Evolutionary conservation across 2,888 invertebrate species (phyloP).

Genomic region (Troglohyphantes excavatus): DNA sequence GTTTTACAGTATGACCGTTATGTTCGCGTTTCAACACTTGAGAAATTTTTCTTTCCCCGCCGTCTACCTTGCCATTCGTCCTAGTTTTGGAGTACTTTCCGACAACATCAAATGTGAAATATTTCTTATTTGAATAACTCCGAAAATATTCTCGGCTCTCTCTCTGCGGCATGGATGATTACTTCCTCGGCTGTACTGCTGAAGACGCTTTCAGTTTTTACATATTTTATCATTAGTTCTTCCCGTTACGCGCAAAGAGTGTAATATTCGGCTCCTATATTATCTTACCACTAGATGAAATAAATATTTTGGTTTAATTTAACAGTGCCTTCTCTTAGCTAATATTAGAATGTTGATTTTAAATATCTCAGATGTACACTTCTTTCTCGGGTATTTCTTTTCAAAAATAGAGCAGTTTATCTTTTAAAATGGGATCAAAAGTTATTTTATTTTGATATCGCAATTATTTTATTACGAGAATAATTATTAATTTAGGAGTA

Average conservation of each 20-base stretch:
- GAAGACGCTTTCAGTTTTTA: constrained; percentile 6
- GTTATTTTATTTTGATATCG: no score
- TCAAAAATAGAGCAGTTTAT: no score
- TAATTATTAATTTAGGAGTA: no score
- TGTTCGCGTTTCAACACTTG: constrained; percentile 32
- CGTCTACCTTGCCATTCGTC: constrained; percentile 23
- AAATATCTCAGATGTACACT: no score
- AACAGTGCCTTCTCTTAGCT: no score
- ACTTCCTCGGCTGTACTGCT: constrained; percentile 27
- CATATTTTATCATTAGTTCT: constrained; percentile 44
- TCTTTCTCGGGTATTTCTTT: no score
- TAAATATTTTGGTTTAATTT: not conserved
- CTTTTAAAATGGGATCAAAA: no score
- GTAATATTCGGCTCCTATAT: not conserved
- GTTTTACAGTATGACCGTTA: constrained; percentile 56
- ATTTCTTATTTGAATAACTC: constrained; percentile 61
- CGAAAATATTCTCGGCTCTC: constrained; percentile 21
- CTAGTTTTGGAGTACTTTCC: constrained; percentile 30
- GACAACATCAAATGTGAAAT: constrained; percentile 58
- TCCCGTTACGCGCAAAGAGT: not conserved
- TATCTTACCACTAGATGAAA: not conserved
- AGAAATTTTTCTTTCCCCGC: not conserved
- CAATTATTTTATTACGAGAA: no score
- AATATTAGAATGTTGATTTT: no score
- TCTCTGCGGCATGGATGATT: constrained; percentile 29